These are phyloP conservation scores for Orussus abietinus DNA, from an alignment of 1,140 invertebrate genomes.

Conservation along the genomic window DNA sequence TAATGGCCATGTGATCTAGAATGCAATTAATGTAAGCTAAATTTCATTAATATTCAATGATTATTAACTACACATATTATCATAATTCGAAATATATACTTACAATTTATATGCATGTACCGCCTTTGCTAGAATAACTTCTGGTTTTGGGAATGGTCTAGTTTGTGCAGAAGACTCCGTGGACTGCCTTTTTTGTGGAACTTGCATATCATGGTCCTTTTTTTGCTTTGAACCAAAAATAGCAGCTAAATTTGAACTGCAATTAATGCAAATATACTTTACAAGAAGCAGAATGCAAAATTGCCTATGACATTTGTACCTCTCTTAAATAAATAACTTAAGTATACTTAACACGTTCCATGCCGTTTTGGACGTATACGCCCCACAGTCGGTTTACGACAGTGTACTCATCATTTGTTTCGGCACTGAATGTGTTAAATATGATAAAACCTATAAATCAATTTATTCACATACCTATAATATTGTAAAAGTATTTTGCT, in stretches of 20 bases:
- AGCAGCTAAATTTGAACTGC: slow-evolving; percentile 37
- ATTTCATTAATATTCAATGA: slow-evolving; percentile 8
- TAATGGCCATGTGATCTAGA: slow-evolving; percentile 41
- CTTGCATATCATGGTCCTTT: slow-evolving; percentile 6
- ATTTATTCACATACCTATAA: slow-evolving; percentile 4
- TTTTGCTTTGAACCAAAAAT: slow-evolving; percentile 32
- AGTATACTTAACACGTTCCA: slow-evolving; percentile 1
- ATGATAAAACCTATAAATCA: too few relatives aligned
- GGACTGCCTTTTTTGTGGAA: slow-evolving; percentile 15
- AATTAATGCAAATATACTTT: too few relatives aligned
- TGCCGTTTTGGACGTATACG: too few relatives aligned
- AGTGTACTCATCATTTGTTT: slow-evolving; percentile 1
- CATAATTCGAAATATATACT: slow-evolving; percentile 9
- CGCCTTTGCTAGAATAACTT: slow-evolving; percentile 41
- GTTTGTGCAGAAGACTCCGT: slow-evolving; percentile 14
- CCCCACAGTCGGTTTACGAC: not conserved
- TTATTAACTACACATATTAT: not conserved
- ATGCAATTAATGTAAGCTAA: slow-evolving; percentile 16
- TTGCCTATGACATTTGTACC: not conserved
- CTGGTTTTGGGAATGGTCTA: slow-evolving; percentile 25
- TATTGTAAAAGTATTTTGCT: not conserved
- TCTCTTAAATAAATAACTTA: slow-evolving; percentile 1
- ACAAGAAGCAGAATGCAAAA: slow-evolving; percentile 6
- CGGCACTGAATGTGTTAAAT: too few relatives aligned
- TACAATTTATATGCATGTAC: slow-evolving; percentile 43